Base-by-base conservation (phyloP, 1,140 invertebrate genomes). In the Cataglyphis hispanica region DNA sequence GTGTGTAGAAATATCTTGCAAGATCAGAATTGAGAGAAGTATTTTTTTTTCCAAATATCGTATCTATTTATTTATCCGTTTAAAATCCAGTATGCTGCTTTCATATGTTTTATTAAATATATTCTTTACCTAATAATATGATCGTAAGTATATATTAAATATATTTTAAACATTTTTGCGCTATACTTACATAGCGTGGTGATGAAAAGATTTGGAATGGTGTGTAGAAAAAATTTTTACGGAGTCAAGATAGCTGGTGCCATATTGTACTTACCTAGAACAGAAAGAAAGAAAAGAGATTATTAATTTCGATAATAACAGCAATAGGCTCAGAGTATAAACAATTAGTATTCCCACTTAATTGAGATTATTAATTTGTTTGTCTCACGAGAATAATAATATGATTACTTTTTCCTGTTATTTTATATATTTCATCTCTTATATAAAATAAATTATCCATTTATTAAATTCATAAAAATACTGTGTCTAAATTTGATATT, bases 251-350 rank as follows among this genome's bases (percentile, higher is more conserved):
- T 37, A 37, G 64, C 77, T 34, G 53, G 61, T 74, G 58, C 40
- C 67, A 64, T 56, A 66, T 46, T 50, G 89, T 90, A 92, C 91
- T 91, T 92, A 92, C 91, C 92, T 92, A 80, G 46, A 92, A 92
- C 85, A 91, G 74, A 88, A 83, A 91, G 70, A 67, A 77, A 87
- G 40, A 61, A 75, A 86, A 87, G 83, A 86, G 72, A 13, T 91
- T 60, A 31, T 31, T 31, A 31, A 31, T 31, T 31, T 31, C 31
- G 31, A 31, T 31, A 31, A 31, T 31, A 31, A 31, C 4, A 31
- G 31, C 31, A 31, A 31, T 3, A 31, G 31, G 31, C 1, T 31
- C 31, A 31, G 31, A 31, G 0, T 31, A 31, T 3, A 31, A 31
- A 31, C 1, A 31, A 31, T 31, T 31, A 31, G 4, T 31, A 31